Conservation (phyloP, 2,797 vertebrate species). For the Neosilurus hyrtlii region DNA sequence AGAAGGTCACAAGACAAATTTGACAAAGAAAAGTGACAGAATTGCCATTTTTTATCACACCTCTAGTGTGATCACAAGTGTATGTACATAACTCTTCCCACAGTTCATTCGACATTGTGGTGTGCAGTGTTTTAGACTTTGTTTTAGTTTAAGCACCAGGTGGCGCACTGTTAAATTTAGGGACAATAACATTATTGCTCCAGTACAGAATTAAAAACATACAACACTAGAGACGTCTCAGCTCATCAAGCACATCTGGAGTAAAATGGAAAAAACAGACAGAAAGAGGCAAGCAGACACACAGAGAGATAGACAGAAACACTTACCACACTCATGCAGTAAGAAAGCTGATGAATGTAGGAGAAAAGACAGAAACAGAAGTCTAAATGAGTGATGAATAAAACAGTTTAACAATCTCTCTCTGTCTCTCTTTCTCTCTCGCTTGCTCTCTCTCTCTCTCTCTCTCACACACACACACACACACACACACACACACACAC, state of each 20-base stretch:
- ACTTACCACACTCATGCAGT: conserved; percentile 76
- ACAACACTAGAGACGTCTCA: neutral
- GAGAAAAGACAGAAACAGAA: conserved; percentile 41
- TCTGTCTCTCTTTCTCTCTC: no score
- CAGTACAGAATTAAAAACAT: neutral
- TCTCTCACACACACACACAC: neutral
- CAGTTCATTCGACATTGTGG: neutral
- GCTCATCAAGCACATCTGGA: neutral
- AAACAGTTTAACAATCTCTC: neutral
- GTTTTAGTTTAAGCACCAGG: no score
- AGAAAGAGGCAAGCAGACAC: no score
- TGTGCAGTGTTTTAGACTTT: neutral
- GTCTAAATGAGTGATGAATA: conserved; percentile 28
- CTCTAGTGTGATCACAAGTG: no score
- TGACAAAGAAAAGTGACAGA: no score
- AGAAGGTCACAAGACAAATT: no score
- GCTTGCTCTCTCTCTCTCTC: no score
- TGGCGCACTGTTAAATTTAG: no score
- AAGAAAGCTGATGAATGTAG: conserved; percentile 66
- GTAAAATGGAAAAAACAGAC: neutral
- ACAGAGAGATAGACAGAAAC: conserved; percentile 4
- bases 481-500: neutral
- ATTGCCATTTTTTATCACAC: no score
- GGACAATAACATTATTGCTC: neutral
- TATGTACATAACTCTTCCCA: neutral